Evolutionary conservation across 2,797 vertebrate species (phyloP).

Genomic region (Arctocebus calabarensis): DNA sequence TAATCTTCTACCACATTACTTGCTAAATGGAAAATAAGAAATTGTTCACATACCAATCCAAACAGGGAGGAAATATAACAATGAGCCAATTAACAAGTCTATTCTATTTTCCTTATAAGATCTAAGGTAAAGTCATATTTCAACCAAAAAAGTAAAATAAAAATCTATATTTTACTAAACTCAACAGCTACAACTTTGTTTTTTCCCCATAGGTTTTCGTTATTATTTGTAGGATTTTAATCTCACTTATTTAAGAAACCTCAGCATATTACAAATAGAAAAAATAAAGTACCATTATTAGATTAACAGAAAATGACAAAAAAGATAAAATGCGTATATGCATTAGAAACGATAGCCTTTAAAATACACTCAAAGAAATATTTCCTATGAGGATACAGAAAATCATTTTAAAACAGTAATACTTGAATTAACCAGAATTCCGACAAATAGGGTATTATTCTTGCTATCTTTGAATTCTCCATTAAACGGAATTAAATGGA

Average conservation of each 20-base stretch:
- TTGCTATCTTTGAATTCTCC: background rate
- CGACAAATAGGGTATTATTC: constrained; percentile 41
- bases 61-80: background rate
- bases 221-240: constrained; percentile 39
- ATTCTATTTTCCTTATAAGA: background rate
- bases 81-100: background rate
- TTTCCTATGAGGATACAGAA: constrained; percentile 7
- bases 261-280: background rate
- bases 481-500: constrained; percentile 41
- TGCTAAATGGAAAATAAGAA: constrained; percentile 62
- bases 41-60: constrained; percentile 39
- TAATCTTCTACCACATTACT: constrained; percentile 17
- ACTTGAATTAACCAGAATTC: constrained; percentile 58
- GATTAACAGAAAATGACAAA: constrained; percentile 57
- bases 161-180: constrained; percentile 42
- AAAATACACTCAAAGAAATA: background rate
- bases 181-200: background rate
- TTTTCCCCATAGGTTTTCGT: background rate
- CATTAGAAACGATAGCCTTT: constrained; percentile 18
- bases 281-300: constrained; percentile 45
- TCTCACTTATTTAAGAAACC: constrained; percentile 38
- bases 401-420: constrained; percentile 25
- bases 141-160: constrained; percentile 45
- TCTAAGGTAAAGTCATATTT: background rate
- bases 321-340: constrained; percentile 32